phyloP scores from a whole-genome alignment of 2,113 vertebrate species.

The Malurus elegans region DNA sequence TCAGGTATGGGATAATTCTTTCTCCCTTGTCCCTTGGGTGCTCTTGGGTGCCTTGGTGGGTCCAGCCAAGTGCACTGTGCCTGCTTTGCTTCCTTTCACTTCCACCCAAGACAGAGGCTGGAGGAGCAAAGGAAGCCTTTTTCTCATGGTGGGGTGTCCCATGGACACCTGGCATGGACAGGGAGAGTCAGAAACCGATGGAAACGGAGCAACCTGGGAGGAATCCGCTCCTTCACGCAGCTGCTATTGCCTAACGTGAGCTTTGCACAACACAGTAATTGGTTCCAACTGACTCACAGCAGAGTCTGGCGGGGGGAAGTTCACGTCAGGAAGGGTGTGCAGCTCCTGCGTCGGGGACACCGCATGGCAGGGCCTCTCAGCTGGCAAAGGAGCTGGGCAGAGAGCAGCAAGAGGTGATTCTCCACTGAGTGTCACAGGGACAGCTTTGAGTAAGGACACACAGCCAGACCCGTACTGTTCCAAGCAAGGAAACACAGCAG shows the following conservation, averaged over 20 bases:
- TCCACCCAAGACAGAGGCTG: neutral
- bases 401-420: neutral
- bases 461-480: neutral
- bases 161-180: fast-evolving
- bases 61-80: neutral
- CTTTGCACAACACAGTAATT: constrained; percentile 27
- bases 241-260: constrained; percentile 38
- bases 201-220: neutral
- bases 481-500: neutral
- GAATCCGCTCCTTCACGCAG: constrained; percentile 19
- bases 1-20: fast-evolving
- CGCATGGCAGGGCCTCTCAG: neutral
- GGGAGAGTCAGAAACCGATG: constrained; percentile 25
- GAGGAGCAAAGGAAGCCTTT: neutral
- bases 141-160: neutral
- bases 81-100: neutral
- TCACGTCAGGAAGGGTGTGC: neutral
- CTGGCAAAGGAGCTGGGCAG: neutral
- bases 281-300: constrained; percentile 24
- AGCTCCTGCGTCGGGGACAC: fast-evolving
- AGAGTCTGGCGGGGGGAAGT: neutral
- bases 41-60: neutral
- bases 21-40: neutral
- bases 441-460: neutral
- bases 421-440: neutral